A percentile compares a stretch with the other conserved stretches of the same genome.
Evolutionary conservation across 2,797 vertebrate species (phyloP).

Genomic region (Poecilia gillii): DNA sequence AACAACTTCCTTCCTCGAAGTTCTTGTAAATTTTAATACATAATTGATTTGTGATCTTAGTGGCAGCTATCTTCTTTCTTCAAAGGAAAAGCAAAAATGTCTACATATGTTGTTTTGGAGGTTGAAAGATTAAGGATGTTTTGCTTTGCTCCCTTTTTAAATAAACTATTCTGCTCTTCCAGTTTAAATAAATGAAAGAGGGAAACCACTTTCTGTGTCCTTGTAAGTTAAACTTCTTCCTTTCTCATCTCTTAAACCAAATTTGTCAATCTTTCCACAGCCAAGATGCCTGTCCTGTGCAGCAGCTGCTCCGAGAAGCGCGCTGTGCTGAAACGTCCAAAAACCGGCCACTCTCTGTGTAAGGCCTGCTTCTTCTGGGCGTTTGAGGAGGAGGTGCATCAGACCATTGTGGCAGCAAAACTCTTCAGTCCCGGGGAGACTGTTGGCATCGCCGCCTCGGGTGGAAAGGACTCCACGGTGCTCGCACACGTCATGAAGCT

Average conservation of each 20-base stretch:
- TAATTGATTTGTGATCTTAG: background rate
- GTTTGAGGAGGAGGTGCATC: conserved; percentile 91
- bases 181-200: background rate
- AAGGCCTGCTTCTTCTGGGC: conserved; percentile 87
- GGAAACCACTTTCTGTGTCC: background rate
- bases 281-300: conserved; percentile 80
- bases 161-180: background rate
- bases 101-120: background rate
- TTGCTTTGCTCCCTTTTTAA: background rate
- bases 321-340: conserved; percentile 85
- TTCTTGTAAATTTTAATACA: background rate
- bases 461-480: conserved; percentile 92
- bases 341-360: conserved; percentile 86
- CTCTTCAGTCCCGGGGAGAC: conserved; percentile 83
- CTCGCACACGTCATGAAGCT: conserved; percentile 88
- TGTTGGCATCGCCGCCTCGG: conserved; percentile 87
- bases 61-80: background rate
- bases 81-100: background rate
- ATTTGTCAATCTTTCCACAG: conserved; percentile 13
- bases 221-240: background rate
- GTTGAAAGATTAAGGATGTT: background rate
- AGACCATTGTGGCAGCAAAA: conserved; percentile 78
- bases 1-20: background rate
- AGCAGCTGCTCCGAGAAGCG: conserved; percentile 77
- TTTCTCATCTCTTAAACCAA: background rate